Base-by-base conservation (phyloP, 2,797 vertebrate genomes). In the Betta splendens region DNA sequence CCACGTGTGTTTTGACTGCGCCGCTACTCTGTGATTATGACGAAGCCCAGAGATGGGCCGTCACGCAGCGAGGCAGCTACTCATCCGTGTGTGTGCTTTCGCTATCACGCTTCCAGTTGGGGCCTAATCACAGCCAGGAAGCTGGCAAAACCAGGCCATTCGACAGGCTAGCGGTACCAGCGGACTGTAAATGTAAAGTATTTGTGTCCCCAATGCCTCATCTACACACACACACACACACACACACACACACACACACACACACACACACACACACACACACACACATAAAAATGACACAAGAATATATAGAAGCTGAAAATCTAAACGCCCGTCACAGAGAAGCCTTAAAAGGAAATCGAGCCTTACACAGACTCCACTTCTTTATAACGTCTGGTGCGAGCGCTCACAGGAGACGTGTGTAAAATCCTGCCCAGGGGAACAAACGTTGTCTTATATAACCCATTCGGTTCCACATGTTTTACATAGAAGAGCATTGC, bases 1-100 rank as follows among this genome's bases (percentile, higher is more conserved):
- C 65, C 77, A 72, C 18, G 68, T 79, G 69, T 86, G 81, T 86
- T 89, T 89, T 89, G 81, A 79, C 70, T 84, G 76, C 63, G 74
- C 54, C 64, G 72, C 75, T 81, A 56, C 65, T 80, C 80, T 86
- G 69, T 84, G 69, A 86, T 86, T 85, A 85, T 81, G 76, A 82
- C 63, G 55, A 61, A 63, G 68, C 58, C 64, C 69, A 47, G 63
- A 73, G 64, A 75, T 15, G 16, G 58, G 52, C 66, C 79, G 72
- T 83, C 75, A 83, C 43, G 60, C 64, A 79, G 63, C 13, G 11
- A 22, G 53, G 64, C 48, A 64, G 61, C 50, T 63, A 45, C 55
- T 64, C 42, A 15, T 73, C 48, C 61, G 44, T 77, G 28, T 64
- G 70, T 70, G n/a, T 64, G 22, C 33, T 56, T 48, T 23, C 50